These are phyloP conservation scores for Drosophila tropicalis DNA, from an alignment of 1,140 invertebrate genomes.

Conservation along the genomic window DNA sequence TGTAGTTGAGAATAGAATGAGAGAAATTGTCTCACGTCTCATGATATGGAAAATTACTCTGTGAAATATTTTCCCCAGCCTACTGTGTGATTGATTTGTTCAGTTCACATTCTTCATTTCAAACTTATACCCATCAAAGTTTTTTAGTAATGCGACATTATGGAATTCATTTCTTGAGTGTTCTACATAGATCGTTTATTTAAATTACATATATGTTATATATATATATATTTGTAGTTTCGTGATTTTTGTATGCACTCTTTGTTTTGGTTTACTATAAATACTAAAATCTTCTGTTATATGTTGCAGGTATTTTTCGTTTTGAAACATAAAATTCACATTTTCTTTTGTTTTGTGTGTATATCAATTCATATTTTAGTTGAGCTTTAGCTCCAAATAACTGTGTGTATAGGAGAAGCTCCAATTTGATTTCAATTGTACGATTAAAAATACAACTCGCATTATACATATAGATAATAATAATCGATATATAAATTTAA, in stretches of 20 bases:
- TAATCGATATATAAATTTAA: conserved; percentile 56
- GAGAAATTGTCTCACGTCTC: neutral
- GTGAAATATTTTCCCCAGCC: conserved; percentile 20
- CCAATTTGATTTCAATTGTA: conserved; percentile 54
- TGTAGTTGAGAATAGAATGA: neutral
- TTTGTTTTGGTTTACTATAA: conserved; percentile 67
- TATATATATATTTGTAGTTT: conserved; percentile 51
- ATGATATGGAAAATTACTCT: neutral
- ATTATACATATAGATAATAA: conserved; percentile 44
- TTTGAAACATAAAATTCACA: conserved; percentile 46
- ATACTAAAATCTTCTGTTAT: conserved; percentile 71
- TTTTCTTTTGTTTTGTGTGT: conserved; percentile 15
- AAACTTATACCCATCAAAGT: too few species aligned
- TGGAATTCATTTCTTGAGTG: conserved; percentile 21
- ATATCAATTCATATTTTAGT: conserved; percentile 20
- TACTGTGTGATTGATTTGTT: conserved; percentile 20
- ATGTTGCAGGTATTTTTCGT: conserved; percentile 57
- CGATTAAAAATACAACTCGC: conserved; percentile 35
- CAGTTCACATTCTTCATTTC: too few species aligned
- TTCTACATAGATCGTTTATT: conserved; percentile 57
- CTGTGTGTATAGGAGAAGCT: conserved; percentile 33
- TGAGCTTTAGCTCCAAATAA: conserved; percentile 31
- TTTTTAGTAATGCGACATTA: neutral
- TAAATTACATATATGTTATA: conserved; percentile 53
- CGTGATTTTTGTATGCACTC: conserved; percentile 31